These are phyloP conservation scores for Torymus auratus DNA, from an alignment of 2,888 invertebrate genomes.

Conservation along the genomic window DNA sequence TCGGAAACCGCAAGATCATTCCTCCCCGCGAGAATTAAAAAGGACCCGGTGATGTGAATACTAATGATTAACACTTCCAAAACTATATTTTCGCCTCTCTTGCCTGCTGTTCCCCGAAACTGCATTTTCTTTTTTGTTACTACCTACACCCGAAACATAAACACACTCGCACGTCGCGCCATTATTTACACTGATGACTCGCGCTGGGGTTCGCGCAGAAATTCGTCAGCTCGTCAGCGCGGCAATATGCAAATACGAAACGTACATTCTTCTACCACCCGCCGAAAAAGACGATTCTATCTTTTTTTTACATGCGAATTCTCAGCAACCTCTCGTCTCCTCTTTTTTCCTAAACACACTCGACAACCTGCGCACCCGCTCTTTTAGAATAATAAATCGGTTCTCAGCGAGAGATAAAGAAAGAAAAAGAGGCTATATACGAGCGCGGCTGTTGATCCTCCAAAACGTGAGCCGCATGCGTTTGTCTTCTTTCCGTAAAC, in stretches of 20 bases:
- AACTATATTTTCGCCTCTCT: no score
- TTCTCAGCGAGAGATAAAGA: background rate
- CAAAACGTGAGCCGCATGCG: slow-evolving; percentile 42
- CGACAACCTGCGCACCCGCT: background rate
- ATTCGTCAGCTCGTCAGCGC: background rate
- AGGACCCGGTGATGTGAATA: no score
- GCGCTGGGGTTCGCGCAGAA: background rate
- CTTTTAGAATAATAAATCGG: slow-evolving; percentile 49
- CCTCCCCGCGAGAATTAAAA: no score
- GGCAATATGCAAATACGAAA: slow-evolving; percentile 36
- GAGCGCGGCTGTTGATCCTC: slow-evolving; percentile 9
- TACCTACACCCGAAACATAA: background rate
- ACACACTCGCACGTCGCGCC: no score
- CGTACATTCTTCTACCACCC: background rate
- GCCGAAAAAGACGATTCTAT: background rate
- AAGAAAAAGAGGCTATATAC: slow-evolving; percentile 3
- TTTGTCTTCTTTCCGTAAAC: slow-evolving; percentile 46
- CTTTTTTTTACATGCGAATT: background rate
- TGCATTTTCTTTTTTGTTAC: background rate
- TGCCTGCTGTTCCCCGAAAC: background rate
- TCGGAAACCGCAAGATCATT: no score
- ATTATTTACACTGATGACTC: slow-evolving; percentile 28
- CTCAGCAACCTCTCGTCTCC: background rate
- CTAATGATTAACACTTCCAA: no score
- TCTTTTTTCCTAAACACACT: no score